These are phyloP conservation scores for Heterohyrax brucei DNA, from an alignment of 2,797 vertebrate species.

Conservation along the genomic window DNA sequence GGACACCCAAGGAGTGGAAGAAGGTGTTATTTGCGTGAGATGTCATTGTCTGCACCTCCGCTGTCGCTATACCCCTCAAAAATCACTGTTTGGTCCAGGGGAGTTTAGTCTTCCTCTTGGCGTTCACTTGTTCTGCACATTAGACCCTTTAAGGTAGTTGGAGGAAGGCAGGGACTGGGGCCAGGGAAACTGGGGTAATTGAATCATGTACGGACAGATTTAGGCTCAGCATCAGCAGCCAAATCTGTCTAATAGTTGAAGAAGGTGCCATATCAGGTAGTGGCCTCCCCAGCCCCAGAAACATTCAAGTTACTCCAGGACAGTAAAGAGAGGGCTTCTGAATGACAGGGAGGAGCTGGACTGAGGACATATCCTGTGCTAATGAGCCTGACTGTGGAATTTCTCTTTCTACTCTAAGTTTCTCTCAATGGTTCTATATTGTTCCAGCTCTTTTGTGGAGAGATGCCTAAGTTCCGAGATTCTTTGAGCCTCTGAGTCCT, in stretches of 20 bases:
- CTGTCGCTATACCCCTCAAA: neutral
- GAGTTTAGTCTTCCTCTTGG: neutral
- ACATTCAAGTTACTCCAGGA: neutral
- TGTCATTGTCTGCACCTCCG: fast-evolving
- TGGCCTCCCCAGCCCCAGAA: neutral
- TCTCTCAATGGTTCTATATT: neutral
- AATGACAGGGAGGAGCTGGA: neutral
- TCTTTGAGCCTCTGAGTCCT: neutral
- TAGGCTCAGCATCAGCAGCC: neutral
- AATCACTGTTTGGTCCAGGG: neutral
- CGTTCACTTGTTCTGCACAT: neutral
- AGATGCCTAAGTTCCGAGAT: conserved; percentile 17
- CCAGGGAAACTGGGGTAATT: neutral
- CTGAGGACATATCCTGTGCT: neutral
- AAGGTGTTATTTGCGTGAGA: neutral
- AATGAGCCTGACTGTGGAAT: neutral
- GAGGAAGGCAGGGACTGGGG: neutral
- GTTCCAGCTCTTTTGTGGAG: conserved; percentile 1
- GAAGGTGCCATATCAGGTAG: neutral
- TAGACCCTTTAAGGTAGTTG: neutral
- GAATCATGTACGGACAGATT: neutral
- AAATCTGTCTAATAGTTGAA: neutral
- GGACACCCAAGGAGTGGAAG: neutral
- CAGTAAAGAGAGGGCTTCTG: neutral
- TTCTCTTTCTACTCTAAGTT: neutral